These are phyloP conservation scores for Ichneumoninae sp. DNA, from an alignment of 2,888 invertebrate species.

Conservation along the genomic window DNA sequence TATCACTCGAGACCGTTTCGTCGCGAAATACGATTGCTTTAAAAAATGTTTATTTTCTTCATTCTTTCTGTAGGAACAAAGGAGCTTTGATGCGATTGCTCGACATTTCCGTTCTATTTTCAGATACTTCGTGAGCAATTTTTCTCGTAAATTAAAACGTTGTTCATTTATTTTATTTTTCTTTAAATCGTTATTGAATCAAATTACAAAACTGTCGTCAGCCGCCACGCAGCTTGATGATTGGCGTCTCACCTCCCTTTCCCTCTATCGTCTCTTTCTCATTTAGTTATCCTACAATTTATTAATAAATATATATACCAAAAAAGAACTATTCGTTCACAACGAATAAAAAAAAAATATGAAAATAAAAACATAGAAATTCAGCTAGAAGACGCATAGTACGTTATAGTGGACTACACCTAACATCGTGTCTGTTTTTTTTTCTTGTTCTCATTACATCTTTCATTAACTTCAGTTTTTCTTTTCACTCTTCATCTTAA, in stretches of 20 bases:
- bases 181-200: slow-evolving; percentile 29
- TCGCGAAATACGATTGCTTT: slow-evolving; percentile 6
- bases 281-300: slow-evolving; percentile 73
- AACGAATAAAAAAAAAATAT: slow-evolving; percentile 74
- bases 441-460: slow-evolving; percentile 52
- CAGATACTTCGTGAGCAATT: slow-evolving; percentile 10
- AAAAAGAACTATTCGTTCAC: slow-evolving; percentile 77
- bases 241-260: slow-evolving; percentile 67
- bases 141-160: slow-evolving; percentile 7
- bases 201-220: slow-evolving; percentile 61
- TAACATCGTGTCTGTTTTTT: slow-evolving; percentile 74
- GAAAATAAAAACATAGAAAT: slow-evolving; percentile 76
- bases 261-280: slow-evolving; percentile 65
- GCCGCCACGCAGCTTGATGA: slow-evolving; percentile 77
- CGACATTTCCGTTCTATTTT: not conserved
- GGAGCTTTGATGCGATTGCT: slow-evolving; percentile 2
- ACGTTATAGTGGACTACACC: slow-evolving; percentile 78
- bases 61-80: not conserved
- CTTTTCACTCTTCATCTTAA: slow-evolving; percentile 65
- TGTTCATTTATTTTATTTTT: not conserved
- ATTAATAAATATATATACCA: slow-evolving; percentile 73
- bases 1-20: slow-evolving; percentile 16
- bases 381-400: slow-evolving; percentile 79
- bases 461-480: slow-evolving; percentile 46
- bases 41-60: not conserved